Evolutionary conservation across 2,113 vertebrate species (phyloP).

Genomic region (Synchiropus splendidus): DNA sequence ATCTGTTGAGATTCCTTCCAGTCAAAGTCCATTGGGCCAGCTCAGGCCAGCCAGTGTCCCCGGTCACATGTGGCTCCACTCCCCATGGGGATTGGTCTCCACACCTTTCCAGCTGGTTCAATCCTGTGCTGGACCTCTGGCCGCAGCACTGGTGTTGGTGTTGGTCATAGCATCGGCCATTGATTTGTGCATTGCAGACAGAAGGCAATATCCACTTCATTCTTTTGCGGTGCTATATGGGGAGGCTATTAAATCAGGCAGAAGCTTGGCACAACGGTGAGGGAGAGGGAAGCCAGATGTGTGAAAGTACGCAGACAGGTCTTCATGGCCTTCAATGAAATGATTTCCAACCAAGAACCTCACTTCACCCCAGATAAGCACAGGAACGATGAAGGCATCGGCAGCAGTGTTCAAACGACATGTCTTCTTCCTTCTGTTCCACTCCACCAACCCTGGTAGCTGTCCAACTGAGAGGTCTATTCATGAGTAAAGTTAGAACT

Average conservation of each 20-base stretch:
- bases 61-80: slow-evolving; percentile 12
- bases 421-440: too few relatives aligned
- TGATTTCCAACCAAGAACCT: too few relatives aligned
- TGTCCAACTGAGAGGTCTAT: too few relatives aligned
- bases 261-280: slow-evolving; percentile 23
- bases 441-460: too few relatives aligned
- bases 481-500: too few relatives aligned
- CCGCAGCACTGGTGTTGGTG: slow-evolving; percentile 47
- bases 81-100: slow-evolving; percentile 34
- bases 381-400: too few relatives aligned
- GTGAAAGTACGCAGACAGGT: background rate
- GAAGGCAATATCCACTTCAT: slow-evolving; percentile 39
- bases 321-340: too few relatives aligned
- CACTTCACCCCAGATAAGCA: too few relatives aligned
- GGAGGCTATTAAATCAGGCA: slow-evolving; percentile 41
- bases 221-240: slow-evolving; percentile 41
- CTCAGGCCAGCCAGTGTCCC: too few relatives aligned
- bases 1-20: too few relatives aligned
- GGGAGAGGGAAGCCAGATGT: slow-evolving; percentile 4
- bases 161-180: slow-evolving; percentile 33
- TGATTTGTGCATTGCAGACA: slow-evolving; percentile 48
- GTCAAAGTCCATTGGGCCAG: too few relatives aligned
- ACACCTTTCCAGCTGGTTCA: slow-evolving; percentile 27
- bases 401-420: too few relatives aligned
- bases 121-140: slow-evolving; percentile 41